These are phyloP conservation scores for Poliocrania exsul DNA, from an alignment of 2,797 vertebrate species.

Conservation along the genomic window DNA sequence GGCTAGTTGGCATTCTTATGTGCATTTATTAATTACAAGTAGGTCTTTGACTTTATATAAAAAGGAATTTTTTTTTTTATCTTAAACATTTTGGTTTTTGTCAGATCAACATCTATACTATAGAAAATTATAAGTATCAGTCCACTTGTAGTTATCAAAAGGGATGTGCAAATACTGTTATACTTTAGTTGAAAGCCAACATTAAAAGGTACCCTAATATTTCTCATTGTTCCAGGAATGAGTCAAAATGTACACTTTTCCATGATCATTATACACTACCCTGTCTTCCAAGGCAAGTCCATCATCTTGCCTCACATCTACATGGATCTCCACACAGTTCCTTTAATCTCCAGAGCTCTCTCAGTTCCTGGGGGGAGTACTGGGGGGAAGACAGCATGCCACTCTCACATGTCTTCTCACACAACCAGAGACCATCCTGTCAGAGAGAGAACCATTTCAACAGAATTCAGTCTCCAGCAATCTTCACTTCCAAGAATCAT, in stretches of 20 bases:
- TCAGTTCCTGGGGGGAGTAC: conserved; percentile 87
- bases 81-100: conserved; percentile 60
- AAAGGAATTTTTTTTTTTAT: conserved; percentile 5
- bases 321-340: conserved; percentile 90
- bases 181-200: conserved; percentile 16
- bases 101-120: background rate
- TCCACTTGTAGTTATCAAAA: conserved; percentile 56
- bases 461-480: background rate
- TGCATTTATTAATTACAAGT: conserved; percentile 66
- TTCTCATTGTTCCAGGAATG: background rate
- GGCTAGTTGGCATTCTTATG: conserved; percentile 47
- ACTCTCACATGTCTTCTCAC: conserved; percentile 90
- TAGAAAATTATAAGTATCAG: conserved; percentile 46
- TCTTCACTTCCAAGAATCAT: background rate
- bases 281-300: background rate
- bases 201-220: background rate
- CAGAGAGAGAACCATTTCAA: background rate
- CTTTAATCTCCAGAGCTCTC: conserved; percentile 86
- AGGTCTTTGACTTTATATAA: conserved; percentile 37
- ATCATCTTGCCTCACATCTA: conserved; percentile 77
- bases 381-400: conserved; percentile 97
- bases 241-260: background rate
- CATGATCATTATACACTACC: background rate
- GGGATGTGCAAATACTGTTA: conserved; percentile 60
- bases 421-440: conserved; percentile 93